Base-by-base conservation (phyloP, 2,888 invertebrate species). In the Phragmatobia fuliginosa region DNA sequence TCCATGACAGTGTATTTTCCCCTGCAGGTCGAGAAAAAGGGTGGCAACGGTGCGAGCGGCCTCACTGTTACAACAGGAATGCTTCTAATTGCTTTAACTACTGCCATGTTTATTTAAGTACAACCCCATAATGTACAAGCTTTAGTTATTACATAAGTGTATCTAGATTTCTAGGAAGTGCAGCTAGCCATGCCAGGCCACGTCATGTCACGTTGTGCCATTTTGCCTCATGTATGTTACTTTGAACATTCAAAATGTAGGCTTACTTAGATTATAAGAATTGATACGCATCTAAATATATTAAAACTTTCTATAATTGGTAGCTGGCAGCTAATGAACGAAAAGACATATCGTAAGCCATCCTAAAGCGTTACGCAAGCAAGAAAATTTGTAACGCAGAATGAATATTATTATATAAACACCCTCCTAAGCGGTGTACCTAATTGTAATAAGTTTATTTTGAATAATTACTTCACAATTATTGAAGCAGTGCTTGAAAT, bases 1-100 rank as follows among this genome's bases (percentile, higher is more conserved):
- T 56, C 28, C 6, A 52, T 25, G 25, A 52, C 3, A n/a, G 18
- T 45, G n/a, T 52, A 2, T 68, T 70, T 52, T n/a, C 6, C 49
- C 62, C 66, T 67, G 52, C 81, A 84, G 75, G 76, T 76, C 60
- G 74, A 77, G 8, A 56, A 74, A 18, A 31, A 62, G 14, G 66
- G 59, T 16, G 75, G 77, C 0, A 76, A 45, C 0, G 72, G 83
- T 0, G 82, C 86, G 0, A 75, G 65, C 36, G 77, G 83, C 1
- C 76, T 85, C 5, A 78, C 74, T 21, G 56, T 83, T 31, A 80
- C 85, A 28, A 70, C 82, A 18, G 72, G 82, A 0, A 82, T 85
- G 0, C 11, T 87, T 0, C 2, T 85, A 7, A 73, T 85, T 28
- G 82, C 80, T 5, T 21, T 81, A 21, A 66, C 74, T 3, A 63